Evolutionary conservation across 53 echinoderm and acorn worm species (phyloP).

Genomic region (Actinopyga echinites): DNA sequence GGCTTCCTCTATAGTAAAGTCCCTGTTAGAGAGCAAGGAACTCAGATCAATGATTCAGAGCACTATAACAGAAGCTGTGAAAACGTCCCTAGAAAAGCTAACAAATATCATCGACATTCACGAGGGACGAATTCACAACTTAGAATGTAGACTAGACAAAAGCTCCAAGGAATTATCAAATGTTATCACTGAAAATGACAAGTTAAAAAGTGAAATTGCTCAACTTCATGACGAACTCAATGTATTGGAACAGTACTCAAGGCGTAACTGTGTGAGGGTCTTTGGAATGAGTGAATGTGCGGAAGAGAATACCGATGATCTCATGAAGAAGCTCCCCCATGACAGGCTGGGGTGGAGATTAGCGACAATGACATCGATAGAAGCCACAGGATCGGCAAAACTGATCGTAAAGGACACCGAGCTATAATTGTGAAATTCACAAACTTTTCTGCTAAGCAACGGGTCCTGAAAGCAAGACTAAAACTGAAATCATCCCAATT

Average conservation of each 20-base stretch:
- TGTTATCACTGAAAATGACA: background rate
- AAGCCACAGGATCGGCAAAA: background rate
- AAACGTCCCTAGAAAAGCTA: background rate
- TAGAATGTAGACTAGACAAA: background rate
- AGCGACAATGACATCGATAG: slow-evolving; percentile 9
- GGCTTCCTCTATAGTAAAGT: background rate
- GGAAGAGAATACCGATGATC: background rate
- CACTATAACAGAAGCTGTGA: background rate
- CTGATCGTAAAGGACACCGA: background rate
- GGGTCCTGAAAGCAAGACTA: background rate
- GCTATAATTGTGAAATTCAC: too few species aligned
- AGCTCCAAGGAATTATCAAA: background rate
- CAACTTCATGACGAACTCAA: background rate
- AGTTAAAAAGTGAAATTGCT: background rate
- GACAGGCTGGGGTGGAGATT: slow-evolving; percentile 17
- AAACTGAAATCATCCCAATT: background rate
- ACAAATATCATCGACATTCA: background rate
- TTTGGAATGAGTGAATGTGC: background rate
- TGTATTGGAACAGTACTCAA: background rate
- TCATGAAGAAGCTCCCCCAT: background rate
- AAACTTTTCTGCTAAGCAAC: background rate
- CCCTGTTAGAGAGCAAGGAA: background rate
- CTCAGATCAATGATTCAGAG: background rate
- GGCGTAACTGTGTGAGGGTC: background rate
- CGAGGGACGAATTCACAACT: background rate